These are phyloP conservation scores for Leucophora obtusa DNA, from an alignment of 2,888 invertebrate genomes.

Conservation along the genomic window DNA sequence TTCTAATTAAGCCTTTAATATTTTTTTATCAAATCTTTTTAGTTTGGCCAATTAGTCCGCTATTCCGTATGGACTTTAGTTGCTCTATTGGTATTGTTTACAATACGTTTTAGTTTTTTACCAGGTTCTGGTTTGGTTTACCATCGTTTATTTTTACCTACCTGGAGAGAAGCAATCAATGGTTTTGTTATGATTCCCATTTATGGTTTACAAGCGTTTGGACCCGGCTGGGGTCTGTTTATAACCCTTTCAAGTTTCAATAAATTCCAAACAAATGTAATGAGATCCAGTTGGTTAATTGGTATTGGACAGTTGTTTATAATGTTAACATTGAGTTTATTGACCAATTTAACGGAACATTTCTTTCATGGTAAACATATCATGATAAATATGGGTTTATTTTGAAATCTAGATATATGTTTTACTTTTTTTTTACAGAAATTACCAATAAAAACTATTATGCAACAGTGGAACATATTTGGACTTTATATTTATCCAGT, in stretches of 20 bases:
- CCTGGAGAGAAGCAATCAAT: not conserved
- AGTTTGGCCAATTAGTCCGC: conserved; percentile 72
- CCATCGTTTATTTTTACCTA: conserved; percentile 55
- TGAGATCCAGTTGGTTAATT: conserved; percentile 75
- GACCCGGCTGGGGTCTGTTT: conserved; percentile 90
- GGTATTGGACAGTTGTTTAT: conserved; percentile 70
- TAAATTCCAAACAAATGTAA: conserved; percentile 85
- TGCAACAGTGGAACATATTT: conserved; percentile 63
- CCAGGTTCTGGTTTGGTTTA: conserved; percentile 68
- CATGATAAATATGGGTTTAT: not conserved
- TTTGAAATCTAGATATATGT: not conserved
- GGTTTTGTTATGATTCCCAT: conserved; percentile 62
- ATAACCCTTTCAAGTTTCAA: conserved; percentile 91
- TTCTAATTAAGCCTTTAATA: not conserved
- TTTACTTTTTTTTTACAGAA: conserved; percentile 10
- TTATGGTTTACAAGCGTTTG: conserved; percentile 85
- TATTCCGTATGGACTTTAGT: conserved; percentile 67
- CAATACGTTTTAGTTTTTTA: conserved; percentile 71
- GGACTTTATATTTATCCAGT: conserved; percentile 69
- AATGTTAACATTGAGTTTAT: conserved; percentile 80
- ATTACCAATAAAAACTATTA: conserved; percentile 10
- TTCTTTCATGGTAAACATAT: conserved; percentile 76
- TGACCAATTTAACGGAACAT: conserved; percentile 84
- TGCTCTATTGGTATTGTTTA: conserved; percentile 67
- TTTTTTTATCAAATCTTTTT: not conserved